Conservation (phyloP, 2,797 vertebrate genomes). For the Clarias fuscus region DNA sequence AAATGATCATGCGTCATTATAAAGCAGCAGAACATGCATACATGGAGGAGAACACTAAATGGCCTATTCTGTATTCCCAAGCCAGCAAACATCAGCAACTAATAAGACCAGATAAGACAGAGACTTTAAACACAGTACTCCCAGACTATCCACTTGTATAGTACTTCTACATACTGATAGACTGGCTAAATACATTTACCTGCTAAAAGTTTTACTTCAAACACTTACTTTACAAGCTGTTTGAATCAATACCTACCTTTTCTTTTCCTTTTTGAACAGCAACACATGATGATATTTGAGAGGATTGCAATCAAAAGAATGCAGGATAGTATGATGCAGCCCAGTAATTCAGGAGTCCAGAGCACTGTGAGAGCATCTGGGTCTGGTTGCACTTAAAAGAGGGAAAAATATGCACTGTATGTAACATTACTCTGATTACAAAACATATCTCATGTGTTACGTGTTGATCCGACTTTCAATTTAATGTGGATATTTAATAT, state of each 20-base stretch:
- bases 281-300: conserved; percentile 64
- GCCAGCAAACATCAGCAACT: background rate
- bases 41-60: background rate
- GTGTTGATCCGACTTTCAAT: background rate
- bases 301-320: conserved; percentile 65
- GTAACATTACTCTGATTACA: background rate
- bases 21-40: background rate
- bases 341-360: conserved; percentile 45
- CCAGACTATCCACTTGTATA: background rate
- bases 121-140: background rate
- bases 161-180: background rate
- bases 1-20: background rate
- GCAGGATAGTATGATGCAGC: conserved; percentile 50
- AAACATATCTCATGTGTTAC: background rate
- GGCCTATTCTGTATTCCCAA: background rate
- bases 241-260: conserved; percentile 58
- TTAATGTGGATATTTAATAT: background rate
- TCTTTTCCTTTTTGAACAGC: conserved; percentile 56
- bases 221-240: background rate
- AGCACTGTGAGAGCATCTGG: background rate
- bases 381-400: conserved; percentile 6
- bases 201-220: background rate
- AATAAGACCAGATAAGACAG: too few species aligned
- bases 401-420: background rate
- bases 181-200: background rate